These are phyloP conservation scores for Neelides sp. DNA, from an alignment of 1,140 invertebrate genomes.

Conservation along the genomic window DNA sequence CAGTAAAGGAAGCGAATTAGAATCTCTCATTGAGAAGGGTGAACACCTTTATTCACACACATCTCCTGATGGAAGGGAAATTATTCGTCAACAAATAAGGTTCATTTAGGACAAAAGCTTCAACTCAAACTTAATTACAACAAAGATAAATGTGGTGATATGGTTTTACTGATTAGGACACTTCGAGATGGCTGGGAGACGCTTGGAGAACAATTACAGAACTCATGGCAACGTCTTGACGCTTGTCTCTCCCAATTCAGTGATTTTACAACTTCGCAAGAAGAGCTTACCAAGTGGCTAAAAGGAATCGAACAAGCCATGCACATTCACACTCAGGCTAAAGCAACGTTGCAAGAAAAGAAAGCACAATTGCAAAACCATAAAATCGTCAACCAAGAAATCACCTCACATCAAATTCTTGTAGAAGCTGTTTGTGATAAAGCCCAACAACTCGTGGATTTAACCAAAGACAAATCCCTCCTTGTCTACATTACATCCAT, in stretches of 20 bases:
- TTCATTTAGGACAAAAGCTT: conserved; percentile 17
- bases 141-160: not conserved
- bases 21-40: conserved; percentile 70
- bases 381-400: conserved; percentile 80
- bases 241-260: conserved; percentile 76
- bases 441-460: conserved; percentile 73
- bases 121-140: conserved; percentile 2
- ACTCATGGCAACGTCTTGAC: conserved; percentile 60
- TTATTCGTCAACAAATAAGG: conserved; percentile 72
- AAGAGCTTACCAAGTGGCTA: conserved; percentile 83
- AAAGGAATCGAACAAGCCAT: conserved; percentile 80
- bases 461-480: conserved; percentile 72
- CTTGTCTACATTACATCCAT: conserved; percentile 78
- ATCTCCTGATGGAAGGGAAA: conserved; percentile 81
- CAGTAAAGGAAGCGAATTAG: conserved; percentile 66
- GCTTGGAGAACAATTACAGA: conserved; percentile 68
- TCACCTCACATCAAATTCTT: conserved; percentile 75
- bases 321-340: conserved; percentile 78
- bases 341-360: conserved; percentile 84
- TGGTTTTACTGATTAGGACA: conserved; percentile 39
- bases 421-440: conserved; percentile 84
- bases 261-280: conserved; percentile 74
- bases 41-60: conserved; percentile 86
- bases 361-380: conserved; percentile 61
- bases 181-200: conserved; percentile 74